Evolutionary conservation across 2,797 vertebrate genomes (phyloP).

Genomic region (Mareca penelope): DNA sequence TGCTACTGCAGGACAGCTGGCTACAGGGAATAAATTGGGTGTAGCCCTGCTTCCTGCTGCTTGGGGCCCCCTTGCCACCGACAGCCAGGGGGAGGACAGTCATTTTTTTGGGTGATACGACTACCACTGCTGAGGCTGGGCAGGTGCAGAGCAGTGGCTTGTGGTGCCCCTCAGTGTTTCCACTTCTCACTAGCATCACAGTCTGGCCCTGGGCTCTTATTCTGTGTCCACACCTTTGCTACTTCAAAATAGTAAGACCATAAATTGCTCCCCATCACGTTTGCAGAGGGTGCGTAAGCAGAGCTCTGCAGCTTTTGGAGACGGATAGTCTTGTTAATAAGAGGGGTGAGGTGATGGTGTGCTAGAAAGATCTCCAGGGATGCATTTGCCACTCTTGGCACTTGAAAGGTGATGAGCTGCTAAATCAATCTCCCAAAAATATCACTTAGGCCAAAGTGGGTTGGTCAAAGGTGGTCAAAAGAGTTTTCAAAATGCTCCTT

Average conservation of each 20-base stretch:
- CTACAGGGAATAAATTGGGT: not conserved
- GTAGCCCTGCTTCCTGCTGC: not conserved
- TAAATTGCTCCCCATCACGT: not conserved
- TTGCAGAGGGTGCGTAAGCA: not conserved
- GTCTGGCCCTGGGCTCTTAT: not conserved
- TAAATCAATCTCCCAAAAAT: conserved; percentile 51
- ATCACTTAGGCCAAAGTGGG: conserved; percentile 24
- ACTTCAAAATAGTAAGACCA: not conserved
- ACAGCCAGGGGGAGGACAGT: not conserved
- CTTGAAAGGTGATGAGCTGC: conserved; percentile 26
- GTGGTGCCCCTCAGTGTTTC: not conserved
- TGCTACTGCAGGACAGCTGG: not conserved
- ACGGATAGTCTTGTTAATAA: not conserved
- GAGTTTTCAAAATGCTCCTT: conserved; percentile 15
- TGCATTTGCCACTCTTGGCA: not conserved
- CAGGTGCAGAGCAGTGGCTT: accelerated
- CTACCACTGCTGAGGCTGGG: accelerated
- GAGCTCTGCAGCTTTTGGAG: not conserved
- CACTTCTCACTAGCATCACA: not conserved
- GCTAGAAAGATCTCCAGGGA: not conserved
- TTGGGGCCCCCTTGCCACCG: not conserved
- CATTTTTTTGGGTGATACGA: not conserved
- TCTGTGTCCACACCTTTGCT: not conserved
- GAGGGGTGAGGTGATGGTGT: not conserved
- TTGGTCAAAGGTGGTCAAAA: conserved; percentile 23